These are phyloP conservation scores for Leguminivora glycinivorella DNA, from an alignment of 1,140 invertebrate species.

Conservation along the genomic window DNA sequence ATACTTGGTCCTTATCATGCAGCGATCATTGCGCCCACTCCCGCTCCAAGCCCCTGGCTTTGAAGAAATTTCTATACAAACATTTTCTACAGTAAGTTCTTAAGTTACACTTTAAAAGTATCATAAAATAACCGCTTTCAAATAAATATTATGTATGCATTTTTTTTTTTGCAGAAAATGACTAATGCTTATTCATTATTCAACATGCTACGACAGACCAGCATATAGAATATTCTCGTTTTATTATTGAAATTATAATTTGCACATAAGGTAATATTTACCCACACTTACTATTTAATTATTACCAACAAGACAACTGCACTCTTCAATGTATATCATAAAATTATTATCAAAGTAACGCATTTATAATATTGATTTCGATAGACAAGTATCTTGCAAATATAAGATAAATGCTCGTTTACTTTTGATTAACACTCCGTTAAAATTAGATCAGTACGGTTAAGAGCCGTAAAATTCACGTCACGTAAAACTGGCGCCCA, in stretches of 20 bases:
- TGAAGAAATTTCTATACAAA: conserved; percentile 58
- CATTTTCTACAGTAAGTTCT: conserved; percentile 57
- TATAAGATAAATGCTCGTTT: not conserved
- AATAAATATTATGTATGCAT: conserved; percentile 20
- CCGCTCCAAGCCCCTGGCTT: conserved; percentile 53
- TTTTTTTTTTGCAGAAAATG: conserved; percentile 59
- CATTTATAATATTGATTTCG: too few relatives aligned
- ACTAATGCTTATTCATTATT: conserved; percentile 58
- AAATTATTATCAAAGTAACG: too few relatives aligned
- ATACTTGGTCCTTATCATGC: conserved; percentile 62
- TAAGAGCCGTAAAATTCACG: conserved; percentile 26
- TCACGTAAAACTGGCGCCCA: conserved; percentile 36
- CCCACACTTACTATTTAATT: not conserved
- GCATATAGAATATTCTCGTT: conserved; percentile 27
- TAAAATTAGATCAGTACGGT: not conserved
- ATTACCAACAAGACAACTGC: too few relatives aligned
- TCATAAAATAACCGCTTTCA: not conserved
- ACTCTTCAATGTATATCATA: too few relatives aligned
- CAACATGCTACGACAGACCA: conserved; percentile 60
- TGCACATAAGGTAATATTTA: not conserved
- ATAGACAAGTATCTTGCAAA: not conserved
- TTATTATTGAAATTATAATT: not conserved
- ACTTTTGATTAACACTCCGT: not conserved
- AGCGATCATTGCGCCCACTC: conserved; percentile 51
- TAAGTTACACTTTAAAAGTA: conserved; percentile 22